Conservation (phyloP, 1,140 invertebrate species). For the Drosophila sulfurigaster region DNA sequence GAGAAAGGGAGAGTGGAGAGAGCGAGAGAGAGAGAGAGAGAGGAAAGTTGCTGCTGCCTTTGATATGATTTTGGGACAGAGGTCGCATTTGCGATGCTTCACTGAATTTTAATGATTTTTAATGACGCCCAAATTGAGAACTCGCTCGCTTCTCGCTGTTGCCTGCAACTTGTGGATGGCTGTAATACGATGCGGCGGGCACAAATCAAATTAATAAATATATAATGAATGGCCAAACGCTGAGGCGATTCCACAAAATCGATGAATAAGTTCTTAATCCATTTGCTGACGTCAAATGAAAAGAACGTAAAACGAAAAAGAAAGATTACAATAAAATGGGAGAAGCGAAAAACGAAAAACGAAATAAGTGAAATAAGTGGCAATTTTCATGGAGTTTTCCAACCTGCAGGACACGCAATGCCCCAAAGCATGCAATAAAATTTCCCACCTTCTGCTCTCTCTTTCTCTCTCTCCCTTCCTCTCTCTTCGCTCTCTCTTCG, state of each 20-base stretch:
- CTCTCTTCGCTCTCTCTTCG: background rate
- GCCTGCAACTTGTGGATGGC: constrained; percentile 11
- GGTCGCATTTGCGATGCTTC: constrained; percentile 66
- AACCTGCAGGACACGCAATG: constrained; percentile 41
- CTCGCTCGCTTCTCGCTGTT: constrained; percentile 2
- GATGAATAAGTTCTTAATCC: constrained; percentile 65
- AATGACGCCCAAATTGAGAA: constrained; percentile 47
- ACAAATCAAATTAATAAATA: constrained; percentile 70
- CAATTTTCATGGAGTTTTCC: constrained; percentile 41
- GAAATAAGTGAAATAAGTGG: constrained; percentile 44
- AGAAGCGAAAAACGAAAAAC: background rate
- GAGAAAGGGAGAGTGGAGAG: background rate
- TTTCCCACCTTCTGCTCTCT: background rate
- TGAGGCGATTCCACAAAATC: constrained; percentile 44
- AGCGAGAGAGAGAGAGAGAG: background rate
- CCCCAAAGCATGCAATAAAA: constrained; percentile 35
- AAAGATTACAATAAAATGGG: constrained; percentile 9
- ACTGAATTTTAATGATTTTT: constrained; percentile 76
- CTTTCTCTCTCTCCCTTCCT: background rate
- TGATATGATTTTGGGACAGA: constrained; percentile 56
- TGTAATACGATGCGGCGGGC: constrained; percentile 4
- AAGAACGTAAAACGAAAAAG: background rate
- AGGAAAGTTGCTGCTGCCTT: constrained; percentile 34
- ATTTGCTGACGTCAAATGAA: constrained; percentile 49
- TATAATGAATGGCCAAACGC: constrained; percentile 20